Base-by-base conservation (phyloP, 2,797 vertebrate genomes). In the Rachycentron canadum region DNA sequence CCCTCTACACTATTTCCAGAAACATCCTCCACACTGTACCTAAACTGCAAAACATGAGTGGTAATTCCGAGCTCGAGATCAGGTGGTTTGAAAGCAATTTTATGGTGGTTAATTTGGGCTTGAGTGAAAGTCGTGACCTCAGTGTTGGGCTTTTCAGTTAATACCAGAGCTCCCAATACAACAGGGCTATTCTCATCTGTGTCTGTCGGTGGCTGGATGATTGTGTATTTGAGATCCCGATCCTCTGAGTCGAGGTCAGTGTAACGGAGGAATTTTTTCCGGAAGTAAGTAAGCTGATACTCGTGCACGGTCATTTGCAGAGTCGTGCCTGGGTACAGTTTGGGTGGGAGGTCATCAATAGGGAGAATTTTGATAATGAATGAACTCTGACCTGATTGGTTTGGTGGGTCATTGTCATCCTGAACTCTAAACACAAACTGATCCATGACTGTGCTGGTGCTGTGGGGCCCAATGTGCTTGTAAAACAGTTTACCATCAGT, bases 101-200 rank as follows among this genome's bases (percentile, higher is more conserved):
- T 99, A 82, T 98, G 97, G 75, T 99, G 98, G 80, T 99, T 99
- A 82, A 99, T 96, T 92, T 99, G 98, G 5, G 97, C 98, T 89
- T 99, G 98, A 17, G 97, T 98, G 87, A 99, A 99, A 83, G 95
- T 96, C 0, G 87, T 94, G 55, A 99, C 95, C 83, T 95, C 91
- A 1, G 89, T 88, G 16, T 95, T 93, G 55, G 97, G 96, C 73
- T 93, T 95, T 74, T 99, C 98, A 0, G 96, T 97, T 86, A 99
- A 90, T 52, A 99, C 97, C 0, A 99, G 92, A 55, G 93, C 91
- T 69, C 97, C 97, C 63, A 97, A 82, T 0, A 92, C 83, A 0
- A 95, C 90, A 0, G 95, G 93, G 67, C 90, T 98, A 85, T 99
- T 99, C 83, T 96, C 94, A 76, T 99, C 98, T 0, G 95, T 98